Base-by-base conservation (phyloP, 2,113 vertebrate genomes). In the Leptobrachium leishanense region DNA sequence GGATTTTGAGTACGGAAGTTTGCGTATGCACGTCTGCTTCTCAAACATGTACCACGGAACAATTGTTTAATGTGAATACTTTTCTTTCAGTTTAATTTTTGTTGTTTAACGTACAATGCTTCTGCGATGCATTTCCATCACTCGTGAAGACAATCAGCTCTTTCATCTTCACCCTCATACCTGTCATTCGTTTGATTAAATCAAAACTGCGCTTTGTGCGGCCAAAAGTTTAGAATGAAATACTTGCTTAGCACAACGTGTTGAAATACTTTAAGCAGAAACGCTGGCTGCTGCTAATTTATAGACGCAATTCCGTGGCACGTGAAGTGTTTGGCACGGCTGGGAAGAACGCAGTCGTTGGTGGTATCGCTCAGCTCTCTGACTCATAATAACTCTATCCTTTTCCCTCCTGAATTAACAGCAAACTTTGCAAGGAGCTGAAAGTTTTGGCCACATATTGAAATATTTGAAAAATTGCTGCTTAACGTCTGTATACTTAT, bases 401-500 rank as follows among this genome's bases (percentile, higher is more conserved):
- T 68, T 57, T 43, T 39, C 11, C 46, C 62, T 44, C 70, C 62
- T 13, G 42, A 73, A n/a, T 55, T 64, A 44, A 57, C 63, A 57
- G 31, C 44, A 40, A 13, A n/a, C 39, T 64, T 79, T 15, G 20
- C 10, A 73, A 57, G 40, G 20, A 57, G 70, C 12, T 73, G 77
- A 73, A 80, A 67, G 70, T 68, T 74, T 55, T 68, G 53, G 13
- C 50, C 77, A 59, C 71, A 74, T 41, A 39, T n/a, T 13, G 53
- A 79, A 57, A 68, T 43, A 40, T 63, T 59, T 74, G 77, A 80
- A 40, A 73, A 68, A 68, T 74, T 43, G 6, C 70, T 74, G 77
- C 68, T 59, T 80, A 74, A 80, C 59, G 77, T 68, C 70, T 57
- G 12, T 2, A 2, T 41, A 68, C 77, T 74, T 80, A 74, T 80